Conservation (phyloP, 2,797 vertebrate genomes). For the Geotrypetes seraphini region DNA sequence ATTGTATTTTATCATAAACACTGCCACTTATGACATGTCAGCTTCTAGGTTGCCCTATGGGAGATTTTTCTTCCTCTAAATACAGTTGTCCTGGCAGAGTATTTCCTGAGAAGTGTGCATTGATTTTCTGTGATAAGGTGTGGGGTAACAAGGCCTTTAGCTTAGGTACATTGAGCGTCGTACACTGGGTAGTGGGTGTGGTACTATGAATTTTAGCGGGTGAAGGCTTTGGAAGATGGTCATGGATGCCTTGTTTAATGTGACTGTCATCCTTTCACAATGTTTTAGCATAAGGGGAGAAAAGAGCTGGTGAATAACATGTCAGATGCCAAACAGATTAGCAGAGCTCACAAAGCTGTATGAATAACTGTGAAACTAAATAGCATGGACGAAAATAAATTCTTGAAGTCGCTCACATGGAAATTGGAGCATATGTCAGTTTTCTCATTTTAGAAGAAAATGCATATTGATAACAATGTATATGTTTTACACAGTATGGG, state of each 20-base stretch:
- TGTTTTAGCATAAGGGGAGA: neutral
- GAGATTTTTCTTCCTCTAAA: too few species aligned
- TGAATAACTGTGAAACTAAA: neutral
- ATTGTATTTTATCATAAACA: too few species aligned
- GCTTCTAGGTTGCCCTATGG: too few species aligned
- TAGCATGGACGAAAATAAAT: neutral
- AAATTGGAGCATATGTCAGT: neutral
- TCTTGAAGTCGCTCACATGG: neutral
- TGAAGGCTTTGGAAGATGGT: neutral
- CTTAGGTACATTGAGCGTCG: neutral
- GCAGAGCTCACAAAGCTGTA: neutral
- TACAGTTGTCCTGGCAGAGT: too few species aligned
- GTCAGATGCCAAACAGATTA: neutral
- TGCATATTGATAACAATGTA: neutral
- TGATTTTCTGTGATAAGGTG: neutral
- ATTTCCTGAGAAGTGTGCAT: neutral
- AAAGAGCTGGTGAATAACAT: neutral
- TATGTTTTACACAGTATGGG: accelerated
- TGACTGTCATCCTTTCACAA: neutral
- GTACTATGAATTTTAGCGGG: neutral
- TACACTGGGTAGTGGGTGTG: neutral
- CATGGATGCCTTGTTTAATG: neutral
- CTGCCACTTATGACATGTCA: too few species aligned
- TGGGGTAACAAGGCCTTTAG: neutral
- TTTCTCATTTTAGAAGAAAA: neutral